A percentile compares a stretch with the other conserved stretches of the same genome.
Evolutionary conservation across 2,113 vertebrate species (phyloP).

Genomic region (Paracanthobrama guichenoti): DNA sequence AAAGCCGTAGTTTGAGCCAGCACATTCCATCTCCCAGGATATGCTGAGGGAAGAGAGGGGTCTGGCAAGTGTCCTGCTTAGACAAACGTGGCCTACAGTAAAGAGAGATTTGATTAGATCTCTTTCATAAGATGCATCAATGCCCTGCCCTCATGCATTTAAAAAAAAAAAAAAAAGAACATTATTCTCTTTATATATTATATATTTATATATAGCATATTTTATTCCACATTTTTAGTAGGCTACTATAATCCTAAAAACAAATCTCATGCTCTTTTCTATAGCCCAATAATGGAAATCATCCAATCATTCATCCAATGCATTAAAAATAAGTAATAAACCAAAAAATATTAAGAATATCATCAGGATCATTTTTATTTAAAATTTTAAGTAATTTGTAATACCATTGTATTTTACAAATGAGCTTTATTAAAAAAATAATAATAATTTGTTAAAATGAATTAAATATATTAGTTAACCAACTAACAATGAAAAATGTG

Average conservation of each 20-base stretch:
- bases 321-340: background rate
- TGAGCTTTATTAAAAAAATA: too few species aligned
- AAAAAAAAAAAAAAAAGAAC: too few species aligned
- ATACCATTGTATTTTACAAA: too few species aligned
- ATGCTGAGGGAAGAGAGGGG: background rate
- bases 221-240: background rate
- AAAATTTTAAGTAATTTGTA: background rate
- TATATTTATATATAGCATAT: background rate
- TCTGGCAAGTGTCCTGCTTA: slow-evolving; percentile 37
- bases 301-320: background rate
- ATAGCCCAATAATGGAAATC: background rate
- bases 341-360: background rate
- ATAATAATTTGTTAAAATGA: too few species aligned
- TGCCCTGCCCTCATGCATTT: background rate
- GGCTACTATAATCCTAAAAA: background rate
- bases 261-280: background rate
- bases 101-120: slow-evolving; percentile 14
- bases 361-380: background rate
- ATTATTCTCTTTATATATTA: too few species aligned
- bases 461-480: too few species aligned
- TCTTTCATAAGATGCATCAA: background rate
- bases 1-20: slow-evolving; percentile 7
- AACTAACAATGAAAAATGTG: too few species aligned
- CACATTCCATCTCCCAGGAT: slow-evolving; percentile 36
- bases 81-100: background rate